Evolutionary conservation across 2,888 invertebrate species (phyloP).

Genomic region (Caradrina kadenii): DNA sequence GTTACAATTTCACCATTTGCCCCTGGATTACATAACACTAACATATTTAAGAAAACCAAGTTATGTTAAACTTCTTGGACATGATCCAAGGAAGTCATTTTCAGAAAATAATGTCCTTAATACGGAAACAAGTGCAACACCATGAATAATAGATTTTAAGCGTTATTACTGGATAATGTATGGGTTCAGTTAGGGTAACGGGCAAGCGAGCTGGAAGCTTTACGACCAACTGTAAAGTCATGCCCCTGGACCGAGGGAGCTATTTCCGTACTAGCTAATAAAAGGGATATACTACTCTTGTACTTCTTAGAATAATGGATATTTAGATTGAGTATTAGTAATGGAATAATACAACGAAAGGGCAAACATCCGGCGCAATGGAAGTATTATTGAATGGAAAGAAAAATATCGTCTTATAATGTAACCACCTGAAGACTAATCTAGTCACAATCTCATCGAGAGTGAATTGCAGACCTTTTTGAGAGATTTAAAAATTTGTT

Average conservation of each 20-base stretch:
- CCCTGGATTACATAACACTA: conserved; percentile 9
- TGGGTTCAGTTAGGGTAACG: conserved; percentile 49
- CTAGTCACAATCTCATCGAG: too few species aligned
- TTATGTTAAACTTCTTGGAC: conserved; percentile 13
- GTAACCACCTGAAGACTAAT: neutral
- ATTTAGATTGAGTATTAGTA: conserved; percentile 30
- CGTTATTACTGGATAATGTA: conserved; percentile 49
- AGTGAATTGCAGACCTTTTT: too few species aligned
- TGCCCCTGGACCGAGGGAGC: conserved; percentile 51
- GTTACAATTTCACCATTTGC: neutral
- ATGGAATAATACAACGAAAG: conserved; percentile 21
- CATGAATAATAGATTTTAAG: conserved; percentile 51
- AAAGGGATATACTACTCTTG: conserved; percentile 44
- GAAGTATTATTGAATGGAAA: neutral
- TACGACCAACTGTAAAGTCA: conserved; percentile 56
- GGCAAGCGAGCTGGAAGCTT: conserved; percentile 46
- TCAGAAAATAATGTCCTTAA: conserved; percentile 27
- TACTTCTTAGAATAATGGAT: conserved; percentile 49
- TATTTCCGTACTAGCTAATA: conserved; percentile 62
- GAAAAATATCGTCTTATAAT: neutral
- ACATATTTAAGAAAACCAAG: conserved; percentile 3
- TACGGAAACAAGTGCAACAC: conserved; percentile 42
- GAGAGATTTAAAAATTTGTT: too few species aligned
- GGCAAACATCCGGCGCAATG: conserved; percentile 12
- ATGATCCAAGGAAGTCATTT: conserved; percentile 31